phyloP scores from a whole-genome alignment of 2,888 invertebrate species.

The Polyommatus iphigenia region DNA sequence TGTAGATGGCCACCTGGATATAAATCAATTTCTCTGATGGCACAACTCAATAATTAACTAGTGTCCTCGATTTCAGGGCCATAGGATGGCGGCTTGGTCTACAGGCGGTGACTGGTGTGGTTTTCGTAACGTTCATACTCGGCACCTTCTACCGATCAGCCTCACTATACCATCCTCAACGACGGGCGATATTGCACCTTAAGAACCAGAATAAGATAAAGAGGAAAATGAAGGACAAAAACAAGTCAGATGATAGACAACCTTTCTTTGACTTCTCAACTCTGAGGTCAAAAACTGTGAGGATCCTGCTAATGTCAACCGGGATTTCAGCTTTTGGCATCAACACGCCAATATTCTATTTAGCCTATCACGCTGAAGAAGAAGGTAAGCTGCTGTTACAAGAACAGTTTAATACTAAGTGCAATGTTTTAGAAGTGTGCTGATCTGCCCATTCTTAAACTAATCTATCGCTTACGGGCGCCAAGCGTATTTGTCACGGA shows the following conservation, averaged over 20 bases:
- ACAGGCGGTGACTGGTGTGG: slow-evolving; percentile 91
- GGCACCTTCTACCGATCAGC: slow-evolving; percentile 94
- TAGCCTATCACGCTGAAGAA: slow-evolving; percentile 89
- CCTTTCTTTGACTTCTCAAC: slow-evolving; percentile 94
- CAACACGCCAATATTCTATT: slow-evolving; percentile 91
- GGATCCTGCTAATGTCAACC: slow-evolving; percentile 89
- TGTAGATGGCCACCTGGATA: neutral
- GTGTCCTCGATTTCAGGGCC: slow-evolving; percentile 75
- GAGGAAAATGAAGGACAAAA: slow-evolving; percentile 89
- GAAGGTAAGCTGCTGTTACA: slow-evolving; percentile 74
- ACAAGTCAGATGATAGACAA: slow-evolving; percentile 87
- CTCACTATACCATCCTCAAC: slow-evolving; percentile 92
- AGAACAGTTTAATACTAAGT: too few relatives aligned
- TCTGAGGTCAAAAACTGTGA: slow-evolving; percentile 90
- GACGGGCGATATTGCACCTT: slow-evolving; percentile 91
- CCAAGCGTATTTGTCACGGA: neutral
- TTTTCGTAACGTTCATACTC: slow-evolving; percentile 90
- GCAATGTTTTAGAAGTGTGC: too few relatives aligned
- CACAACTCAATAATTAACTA: neutral
- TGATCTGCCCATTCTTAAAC: too few relatives aligned
- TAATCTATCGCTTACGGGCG: neutral
- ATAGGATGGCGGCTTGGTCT: slow-evolving; percentile 91
- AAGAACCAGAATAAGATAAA: slow-evolving; percentile 89
- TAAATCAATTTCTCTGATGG: neutral
- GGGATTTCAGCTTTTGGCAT: slow-evolving; percentile 91